Base-by-base conservation (phyloP, 2,888 invertebrate species). In the Troides helena region DNA sequence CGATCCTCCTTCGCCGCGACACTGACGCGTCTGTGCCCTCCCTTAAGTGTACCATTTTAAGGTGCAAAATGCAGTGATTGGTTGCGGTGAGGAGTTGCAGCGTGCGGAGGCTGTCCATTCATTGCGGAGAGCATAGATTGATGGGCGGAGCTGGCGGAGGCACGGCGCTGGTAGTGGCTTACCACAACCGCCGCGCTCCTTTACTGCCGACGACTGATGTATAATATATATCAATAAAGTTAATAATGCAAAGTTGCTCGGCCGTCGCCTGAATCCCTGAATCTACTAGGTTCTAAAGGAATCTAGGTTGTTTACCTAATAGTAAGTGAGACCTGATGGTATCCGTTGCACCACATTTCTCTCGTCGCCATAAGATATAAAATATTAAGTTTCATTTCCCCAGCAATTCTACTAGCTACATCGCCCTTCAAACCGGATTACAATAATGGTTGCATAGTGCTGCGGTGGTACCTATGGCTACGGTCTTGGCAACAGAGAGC, bases 71-170 rank as follows among this genome's bases (percentile, higher is more conserved):
- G 10, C 56, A 25, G 7, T 69, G 70, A 67, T 67, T 56, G 36
- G 67, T 61, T 68, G 72, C 70, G 73, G 72, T 74, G 75, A 73
- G 74, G 73, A 73, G 74, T 80, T 75, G 86, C 76, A 75, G 76
- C 75, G 80, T 78, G 79, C 75, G 79, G 84, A 85, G 85, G 80
- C 84, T 88, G 90, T 89, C 88, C 90, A 89, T 90, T 88, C 88
- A 85, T 90, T 89, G 89, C 84, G 85, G 87, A 85, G 81, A 88
- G 89, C 89, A 87, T 87, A 88, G 91, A 91, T 90, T 90, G 91
- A 91, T 91, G 86, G 85, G 83, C 82, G 85, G 81, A 86, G 89
- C 82, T 75, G 83, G 80, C 75, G 80, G 77, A 85, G 87, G 87
- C 86, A 85, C 50, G 46, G 46, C 30, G 25, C 59, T 66, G 65